Percentiles rank a stretch among this genome's conserved stretches.
These are phyloP conservation scores for Solen grandis DNA, from an alignment of 1,140 invertebrate genomes.

Conservation along the genomic window DNA sequence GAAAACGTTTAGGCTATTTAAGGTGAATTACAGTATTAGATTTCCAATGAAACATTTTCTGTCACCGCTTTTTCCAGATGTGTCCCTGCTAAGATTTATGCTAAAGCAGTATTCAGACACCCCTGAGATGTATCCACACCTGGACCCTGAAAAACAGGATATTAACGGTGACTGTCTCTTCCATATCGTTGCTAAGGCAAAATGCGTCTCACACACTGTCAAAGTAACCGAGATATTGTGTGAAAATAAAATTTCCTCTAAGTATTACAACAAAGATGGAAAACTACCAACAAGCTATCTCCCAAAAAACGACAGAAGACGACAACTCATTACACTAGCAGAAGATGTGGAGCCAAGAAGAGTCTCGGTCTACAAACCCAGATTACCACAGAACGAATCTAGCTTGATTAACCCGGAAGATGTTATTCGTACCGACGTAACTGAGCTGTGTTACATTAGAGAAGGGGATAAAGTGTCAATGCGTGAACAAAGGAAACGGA, in stretches of 20 bases:
- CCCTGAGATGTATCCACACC: constrained; percentile 54
- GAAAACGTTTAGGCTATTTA: no score
- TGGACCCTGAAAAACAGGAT: constrained; percentile 59
- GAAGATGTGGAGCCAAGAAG: constrained; percentile 14
- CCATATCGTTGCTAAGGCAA: constrained; percentile 66
- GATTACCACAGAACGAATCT: not conserved
- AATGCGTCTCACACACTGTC: constrained; percentile 64
- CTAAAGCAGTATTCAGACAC: constrained; percentile 60
- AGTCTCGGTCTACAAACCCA: not conserved
- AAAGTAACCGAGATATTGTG: constrained; percentile 68
- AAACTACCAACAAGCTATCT: constrained; percentile 68
- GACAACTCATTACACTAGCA: constrained; percentile 65
- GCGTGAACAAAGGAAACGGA: constrained; percentile 48
- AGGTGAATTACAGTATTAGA: no score
- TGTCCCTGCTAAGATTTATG: constrained; percentile 66
- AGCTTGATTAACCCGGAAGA: constrained; percentile 17
- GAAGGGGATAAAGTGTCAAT: constrained; percentile 11
- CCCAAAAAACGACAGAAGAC: constrained; percentile 66
- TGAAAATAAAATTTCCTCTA: constrained; percentile 58
- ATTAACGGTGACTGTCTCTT: constrained; percentile 66
- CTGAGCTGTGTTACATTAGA: no score
- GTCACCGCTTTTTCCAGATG: constrained; percentile 61
- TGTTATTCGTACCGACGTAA: constrained; percentile 20
- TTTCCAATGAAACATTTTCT: no score
- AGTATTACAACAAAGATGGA: constrained; percentile 64